phyloP scores from a whole-genome alignment of 2,797 vertebrate genomes.

The Heterohyrax brucei region DNA sequence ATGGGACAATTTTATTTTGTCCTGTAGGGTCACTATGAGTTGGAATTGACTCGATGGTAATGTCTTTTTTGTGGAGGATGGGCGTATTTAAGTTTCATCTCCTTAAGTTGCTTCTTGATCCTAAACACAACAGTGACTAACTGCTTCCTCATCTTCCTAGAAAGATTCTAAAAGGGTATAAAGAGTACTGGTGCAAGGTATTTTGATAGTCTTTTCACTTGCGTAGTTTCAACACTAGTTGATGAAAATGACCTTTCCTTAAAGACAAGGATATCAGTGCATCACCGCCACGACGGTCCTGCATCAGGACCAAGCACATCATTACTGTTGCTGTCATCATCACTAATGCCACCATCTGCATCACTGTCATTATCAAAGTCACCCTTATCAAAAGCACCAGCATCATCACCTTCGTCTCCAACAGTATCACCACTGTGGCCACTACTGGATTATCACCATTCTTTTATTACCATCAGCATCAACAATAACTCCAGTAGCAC shows the following conservation, averaged over 20 bases:
- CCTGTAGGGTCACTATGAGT: too few relatives aligned
- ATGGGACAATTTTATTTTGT: too few relatives aligned
- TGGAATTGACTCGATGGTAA: too few relatives aligned
- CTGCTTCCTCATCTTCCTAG: fast-evolving
- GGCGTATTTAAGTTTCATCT: not conserved
- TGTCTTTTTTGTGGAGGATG: too few relatives aligned
- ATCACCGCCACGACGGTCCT: too few relatives aligned
- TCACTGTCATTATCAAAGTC: not conserved
- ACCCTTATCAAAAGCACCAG: not conserved
- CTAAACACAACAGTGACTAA: not conserved
- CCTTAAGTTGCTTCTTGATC: not conserved
- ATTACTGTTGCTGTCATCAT: fast-evolving
- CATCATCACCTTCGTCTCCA: not conserved
- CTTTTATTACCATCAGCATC: not conserved
- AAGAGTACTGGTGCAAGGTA: not conserved
- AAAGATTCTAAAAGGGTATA: not conserved
- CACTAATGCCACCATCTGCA: fast-evolving
- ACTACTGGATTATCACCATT: not conserved
- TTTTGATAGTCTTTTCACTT: not conserved
- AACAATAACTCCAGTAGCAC: too few relatives aligned
- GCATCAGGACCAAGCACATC: fast-evolving
- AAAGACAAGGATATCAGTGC: not conserved
- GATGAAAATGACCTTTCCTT: not conserved
- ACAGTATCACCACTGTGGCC: not conserved
- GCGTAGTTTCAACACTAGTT: not conserved